Evolutionary conservation across 2,113 vertebrate species (phyloP).

Genomic region (Chunga burmeisteri): DNA sequence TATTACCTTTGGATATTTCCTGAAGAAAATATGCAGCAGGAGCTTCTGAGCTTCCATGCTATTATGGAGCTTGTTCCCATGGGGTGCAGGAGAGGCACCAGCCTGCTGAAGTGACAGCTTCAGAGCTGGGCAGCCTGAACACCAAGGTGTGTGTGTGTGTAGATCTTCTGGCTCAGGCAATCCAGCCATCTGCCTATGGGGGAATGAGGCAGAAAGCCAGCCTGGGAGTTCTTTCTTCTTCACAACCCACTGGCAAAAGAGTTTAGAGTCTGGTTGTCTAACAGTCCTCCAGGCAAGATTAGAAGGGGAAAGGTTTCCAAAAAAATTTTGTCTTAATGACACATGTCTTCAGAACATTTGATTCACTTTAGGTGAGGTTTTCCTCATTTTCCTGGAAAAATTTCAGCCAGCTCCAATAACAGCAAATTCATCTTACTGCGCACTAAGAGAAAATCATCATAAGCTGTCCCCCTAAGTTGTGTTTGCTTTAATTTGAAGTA

Average conservation of each 20-base stretch:
- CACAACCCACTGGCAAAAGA: neutral
- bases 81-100: neutral
- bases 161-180: neutral
- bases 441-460: neutral
- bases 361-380: neutral
- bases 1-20: neutral
- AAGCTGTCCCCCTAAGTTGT: neutral
- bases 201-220: neutral
- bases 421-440: neutral
- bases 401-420: neutral
- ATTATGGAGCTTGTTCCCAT: neutral
- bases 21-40: neutral
- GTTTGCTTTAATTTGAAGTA: conserved; percentile 17
- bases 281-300: neutral
- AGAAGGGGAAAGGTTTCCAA: neutral
- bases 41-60: neutral
- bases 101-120: neutral
- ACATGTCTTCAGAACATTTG: neutral
- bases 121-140: neutral
- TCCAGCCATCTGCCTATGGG: neutral
- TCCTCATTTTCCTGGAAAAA: neutral
- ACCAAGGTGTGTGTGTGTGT: neutral
- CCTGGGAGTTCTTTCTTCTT: neutral
- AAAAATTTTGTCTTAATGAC: neutral
- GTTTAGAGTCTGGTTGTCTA: neutral